These are phyloP conservation scores for Orientallactaga bullata DNA, from an alignment of 2,113 vertebrate genomes.

Conservation along the genomic window DNA sequence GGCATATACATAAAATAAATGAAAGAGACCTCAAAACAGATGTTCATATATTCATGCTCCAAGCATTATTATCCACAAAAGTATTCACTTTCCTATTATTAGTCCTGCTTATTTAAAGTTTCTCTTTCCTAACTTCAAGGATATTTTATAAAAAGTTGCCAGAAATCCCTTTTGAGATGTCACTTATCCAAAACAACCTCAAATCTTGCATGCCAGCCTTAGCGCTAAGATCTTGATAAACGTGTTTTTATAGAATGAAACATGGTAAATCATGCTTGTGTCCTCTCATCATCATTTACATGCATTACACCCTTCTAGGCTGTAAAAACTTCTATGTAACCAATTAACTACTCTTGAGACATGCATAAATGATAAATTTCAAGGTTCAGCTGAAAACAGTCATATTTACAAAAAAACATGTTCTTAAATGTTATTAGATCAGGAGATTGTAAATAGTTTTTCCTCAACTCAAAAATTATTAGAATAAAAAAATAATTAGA, in stretches of 20 bases:
- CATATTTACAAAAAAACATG: constrained; percentile 81
- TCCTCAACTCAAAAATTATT: constrained; percentile 62
- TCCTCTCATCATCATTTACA: neutral
- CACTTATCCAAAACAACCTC: neutral
- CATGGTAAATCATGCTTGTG: neutral
- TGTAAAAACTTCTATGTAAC: constrained; percentile 27
- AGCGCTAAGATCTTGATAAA: neutral
- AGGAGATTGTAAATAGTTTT: constrained; percentile 81
- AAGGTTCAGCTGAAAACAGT: constrained; percentile 83
- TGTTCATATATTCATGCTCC: neutral
- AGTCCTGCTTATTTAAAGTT: neutral
- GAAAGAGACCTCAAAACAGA: neutral
- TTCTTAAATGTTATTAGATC: constrained; percentile 73
- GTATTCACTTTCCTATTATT: constrained; percentile 8
- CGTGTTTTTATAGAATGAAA: neutral
- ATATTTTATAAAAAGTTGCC: neutral
- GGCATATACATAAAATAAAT: neutral
- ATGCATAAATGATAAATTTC: constrained; percentile 50
- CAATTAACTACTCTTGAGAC: neutral
- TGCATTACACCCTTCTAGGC: neutral
- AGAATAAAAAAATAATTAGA: constrained; percentile 81
- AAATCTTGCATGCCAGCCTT: neutral
- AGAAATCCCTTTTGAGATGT: neutral
- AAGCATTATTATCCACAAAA: neutral
- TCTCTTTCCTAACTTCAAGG: neutral